phyloP scores from a whole-genome alignment of 2,888 invertebrate genomes.

The Xestia rhomboidea region DNA sequence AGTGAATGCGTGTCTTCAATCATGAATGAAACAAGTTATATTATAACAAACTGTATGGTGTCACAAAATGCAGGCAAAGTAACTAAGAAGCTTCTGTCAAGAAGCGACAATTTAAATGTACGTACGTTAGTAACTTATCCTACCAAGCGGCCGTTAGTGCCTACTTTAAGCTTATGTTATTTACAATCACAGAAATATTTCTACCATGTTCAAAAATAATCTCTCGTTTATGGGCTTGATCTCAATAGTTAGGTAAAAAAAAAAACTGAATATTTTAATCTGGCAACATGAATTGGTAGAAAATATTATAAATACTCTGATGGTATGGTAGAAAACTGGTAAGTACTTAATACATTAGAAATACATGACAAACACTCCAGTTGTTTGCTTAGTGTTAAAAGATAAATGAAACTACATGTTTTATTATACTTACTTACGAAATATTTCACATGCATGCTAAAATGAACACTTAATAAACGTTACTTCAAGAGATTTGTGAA shows the following conservation, averaged over 20 bases:
- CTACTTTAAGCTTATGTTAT: conserved; percentile 59
- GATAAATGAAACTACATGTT: conserved; percentile 15
- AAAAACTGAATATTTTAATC: conserved; percentile 41
- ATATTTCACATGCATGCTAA: conserved; percentile 17
- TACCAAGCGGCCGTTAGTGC: conserved; percentile 57
- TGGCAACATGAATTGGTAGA: conserved; percentile 55
- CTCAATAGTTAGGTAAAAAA: background rate
- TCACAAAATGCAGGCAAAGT: conserved; percentile 36
- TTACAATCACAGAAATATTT: conserved; percentile 72
- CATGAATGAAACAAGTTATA: conserved; percentile 1
- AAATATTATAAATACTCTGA: conserved; percentile 56
- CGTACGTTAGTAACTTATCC: conserved; percentile 33
- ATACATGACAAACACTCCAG: conserved; percentile 57
- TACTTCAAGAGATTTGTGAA: background rate
- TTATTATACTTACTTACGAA: conserved; percentile 4
- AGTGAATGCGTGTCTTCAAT: too few species aligned
- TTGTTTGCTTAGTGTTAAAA: conserved; percentile 27
- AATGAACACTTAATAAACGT: conserved; percentile 5
- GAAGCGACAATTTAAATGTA: conserved; percentile 23
- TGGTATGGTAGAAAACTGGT: conserved; percentile 43
- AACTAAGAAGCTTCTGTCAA: background rate
- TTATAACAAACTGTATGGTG: background rate
- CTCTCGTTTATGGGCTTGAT: background rate
- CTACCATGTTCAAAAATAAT: conserved; percentile 36
- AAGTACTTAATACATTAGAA: conserved; percentile 47